phyloP scores from a whole-genome alignment of 2,888 invertebrate genomes.

The Idaea straminata region DNA sequence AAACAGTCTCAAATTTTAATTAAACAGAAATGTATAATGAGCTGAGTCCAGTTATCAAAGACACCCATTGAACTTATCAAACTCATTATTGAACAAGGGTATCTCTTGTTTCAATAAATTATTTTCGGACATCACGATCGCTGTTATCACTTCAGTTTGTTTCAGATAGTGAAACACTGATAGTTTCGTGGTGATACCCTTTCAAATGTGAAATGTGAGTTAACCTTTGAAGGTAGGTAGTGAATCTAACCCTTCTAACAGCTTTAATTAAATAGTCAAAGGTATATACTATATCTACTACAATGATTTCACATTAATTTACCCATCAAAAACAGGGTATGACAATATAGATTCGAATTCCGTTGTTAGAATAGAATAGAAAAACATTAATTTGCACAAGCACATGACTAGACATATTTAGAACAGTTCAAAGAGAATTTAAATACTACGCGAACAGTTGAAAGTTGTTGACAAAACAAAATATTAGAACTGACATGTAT shows the following conservation, averaged over 20 bases:
- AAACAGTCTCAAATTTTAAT: no score
- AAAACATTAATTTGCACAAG: no score
- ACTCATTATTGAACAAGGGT: background rate
- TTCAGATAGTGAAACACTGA: background rate
- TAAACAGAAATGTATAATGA: no score
- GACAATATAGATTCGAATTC: no score
- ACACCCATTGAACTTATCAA: background rate
- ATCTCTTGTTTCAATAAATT: slow-evolving; percentile 1
- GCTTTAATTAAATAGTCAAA: background rate
- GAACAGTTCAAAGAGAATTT: no score
- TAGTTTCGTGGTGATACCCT: background rate
- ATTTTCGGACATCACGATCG: background rate
- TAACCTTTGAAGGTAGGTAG: background rate
- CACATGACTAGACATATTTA: no score
- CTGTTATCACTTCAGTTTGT: background rate
- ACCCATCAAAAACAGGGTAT: no score
- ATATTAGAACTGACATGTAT: no score
- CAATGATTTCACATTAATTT: no score
- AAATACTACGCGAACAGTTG: no score
- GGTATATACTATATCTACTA: background rate
- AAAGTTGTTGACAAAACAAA: no score
- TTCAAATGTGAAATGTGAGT: background rate
- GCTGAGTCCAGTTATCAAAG: background rate
- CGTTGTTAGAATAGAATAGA: no score
- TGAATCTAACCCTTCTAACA: background rate